Percentiles rank a stretch among this genome's conserved stretches.
phyloP scores from a whole-genome alignment of 2,888 invertebrate species.

The Pyralis farinalis region DNA sequence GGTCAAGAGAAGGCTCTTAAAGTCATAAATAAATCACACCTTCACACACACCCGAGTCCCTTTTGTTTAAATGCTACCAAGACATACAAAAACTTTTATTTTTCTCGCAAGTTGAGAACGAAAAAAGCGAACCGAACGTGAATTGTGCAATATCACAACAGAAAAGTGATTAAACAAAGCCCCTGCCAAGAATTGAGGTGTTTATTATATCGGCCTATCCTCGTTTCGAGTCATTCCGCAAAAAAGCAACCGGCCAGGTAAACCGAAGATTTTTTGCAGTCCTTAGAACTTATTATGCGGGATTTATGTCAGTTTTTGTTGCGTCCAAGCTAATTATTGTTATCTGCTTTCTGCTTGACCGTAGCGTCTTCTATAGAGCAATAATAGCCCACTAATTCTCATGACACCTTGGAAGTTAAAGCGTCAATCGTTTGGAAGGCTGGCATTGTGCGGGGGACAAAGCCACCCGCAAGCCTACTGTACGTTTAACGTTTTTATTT shows the following conservation, averaged over 20 bases:
- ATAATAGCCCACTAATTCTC: slow-evolving; percentile 78
- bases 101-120: slow-evolving; percentile 58
- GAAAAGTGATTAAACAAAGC: slow-evolving; percentile 78
- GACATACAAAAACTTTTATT: slow-evolving; percentile 69
- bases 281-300: slow-evolving; percentile 72
- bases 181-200: slow-evolving; percentile 77
- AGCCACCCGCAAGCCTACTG: slow-evolving; percentile 73
- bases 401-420: slow-evolving; percentile 73
- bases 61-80: slow-evolving; percentile 80
- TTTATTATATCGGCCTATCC: slow-evolving; percentile 72
- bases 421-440: slow-evolving; percentile 60
- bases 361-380: slow-evolving; percentile 63
- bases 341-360: slow-evolving; percentile 76
- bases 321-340: slow-evolving; percentile 77
- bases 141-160: slow-evolving; percentile 80
- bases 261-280: slow-evolving; percentile 65
- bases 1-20: slow-evolving; percentile 63
- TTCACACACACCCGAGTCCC: slow-evolving; percentile 62
- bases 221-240: slow-evolving; percentile 59
- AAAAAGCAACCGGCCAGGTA: slow-evolving; percentile 70
- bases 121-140: slow-evolving; percentile 58
- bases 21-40: slow-evolving; percentile 80
- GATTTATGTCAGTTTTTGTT: slow-evolving; percentile 80
- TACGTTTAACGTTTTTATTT: slow-evolving; percentile 67
- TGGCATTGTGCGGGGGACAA: slow-evolving; percentile 64